Base-by-base conservation (phyloP, 2,888 invertebrate species). In the Autographa pulchrina region DNA sequence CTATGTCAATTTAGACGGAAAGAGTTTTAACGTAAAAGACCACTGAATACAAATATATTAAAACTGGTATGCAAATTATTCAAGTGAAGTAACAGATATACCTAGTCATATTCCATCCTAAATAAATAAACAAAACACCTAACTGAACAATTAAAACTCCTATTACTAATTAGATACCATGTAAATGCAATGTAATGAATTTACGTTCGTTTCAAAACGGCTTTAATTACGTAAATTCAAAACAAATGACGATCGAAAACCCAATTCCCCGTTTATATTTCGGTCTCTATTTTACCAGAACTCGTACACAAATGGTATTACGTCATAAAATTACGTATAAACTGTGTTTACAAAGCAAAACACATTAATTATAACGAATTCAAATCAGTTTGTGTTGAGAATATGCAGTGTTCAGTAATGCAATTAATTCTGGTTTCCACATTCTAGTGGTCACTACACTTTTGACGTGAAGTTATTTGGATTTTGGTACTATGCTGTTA, bases 321-420 rank as follows among this genome's bases (percentile, higher is more conserved):
- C 66, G 20, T 43, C 62, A 61, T 65, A 52, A 58, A 72, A 72
- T 67, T 62, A 59, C 61, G 43, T 56, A 58, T 70, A 72, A 75
- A 72, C 66, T 65, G 59, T 13, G 2, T 61, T 43, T 63, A 70
- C 66, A 62, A 59, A 38, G 68, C 35, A 60, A 69, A 71, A 64
- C 70, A 59, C 75, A 83, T 83, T 72, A 81, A 82, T 83, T 81
- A 78, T 62, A 75, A 65, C 72, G 69, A 74, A 72, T 81, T 81
- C 78, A 81, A 83, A 78, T 81, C 72, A 68, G 81, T 71, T 68
- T 72, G 65, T 70, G 63, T 70, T 72, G 58, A 58, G 43, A 60
- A 63, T 74, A 68, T 38, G 67, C 67, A 62, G 38, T 64, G 73
- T 59, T 58, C 65, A 61, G 31, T 69, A 70, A 63, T 68, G 16